A percentile compares a stretch with the other conserved stretches of the same genome.
Evolutionary conservation across 2,797 vertebrate species (phyloP).

Genomic region (Argyrosomus regius): DNA sequence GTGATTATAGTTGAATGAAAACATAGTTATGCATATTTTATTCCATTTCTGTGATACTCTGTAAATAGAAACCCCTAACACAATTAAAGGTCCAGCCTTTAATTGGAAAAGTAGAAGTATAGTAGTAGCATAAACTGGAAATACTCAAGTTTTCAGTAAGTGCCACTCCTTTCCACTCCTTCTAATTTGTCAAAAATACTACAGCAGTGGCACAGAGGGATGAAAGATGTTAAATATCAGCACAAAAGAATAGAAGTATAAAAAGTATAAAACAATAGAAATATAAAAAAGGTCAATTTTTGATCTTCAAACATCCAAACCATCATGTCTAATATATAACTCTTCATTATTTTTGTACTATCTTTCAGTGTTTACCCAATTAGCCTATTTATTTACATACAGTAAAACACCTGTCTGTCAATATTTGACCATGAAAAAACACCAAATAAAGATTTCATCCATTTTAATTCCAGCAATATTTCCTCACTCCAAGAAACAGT

Average conservation of each 20-base stretch:
- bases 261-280: background rate
- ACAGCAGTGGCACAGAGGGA: background rate
- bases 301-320: background rate
- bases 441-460: constrained; percentile 2
- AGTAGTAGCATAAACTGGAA: background rate
- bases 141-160: constrained; percentile 1
- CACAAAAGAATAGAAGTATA: background rate
- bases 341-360: constrained; percentile 1
- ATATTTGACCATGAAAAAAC: constrained; percentile 3
- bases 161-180: background rate
- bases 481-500: background rate
- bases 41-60: too few species aligned
- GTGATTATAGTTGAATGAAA: too few species aligned
- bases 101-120: background rate
- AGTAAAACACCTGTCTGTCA: constrained; percentile 11
- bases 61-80: too few species aligned
- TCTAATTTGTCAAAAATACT: constrained; percentile 4
- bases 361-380: background rate
- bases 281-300: background rate
- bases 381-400: background rate
- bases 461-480: constrained; percentile 19
- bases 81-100: too few species aligned
- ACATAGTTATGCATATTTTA: too few species aligned
- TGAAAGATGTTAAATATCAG: background rate
- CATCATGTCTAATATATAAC: background rate